These are phyloP conservation scores for Orchestia grillus DNA, from an alignment of 1,140 invertebrate species.

Conservation along the genomic window DNA sequence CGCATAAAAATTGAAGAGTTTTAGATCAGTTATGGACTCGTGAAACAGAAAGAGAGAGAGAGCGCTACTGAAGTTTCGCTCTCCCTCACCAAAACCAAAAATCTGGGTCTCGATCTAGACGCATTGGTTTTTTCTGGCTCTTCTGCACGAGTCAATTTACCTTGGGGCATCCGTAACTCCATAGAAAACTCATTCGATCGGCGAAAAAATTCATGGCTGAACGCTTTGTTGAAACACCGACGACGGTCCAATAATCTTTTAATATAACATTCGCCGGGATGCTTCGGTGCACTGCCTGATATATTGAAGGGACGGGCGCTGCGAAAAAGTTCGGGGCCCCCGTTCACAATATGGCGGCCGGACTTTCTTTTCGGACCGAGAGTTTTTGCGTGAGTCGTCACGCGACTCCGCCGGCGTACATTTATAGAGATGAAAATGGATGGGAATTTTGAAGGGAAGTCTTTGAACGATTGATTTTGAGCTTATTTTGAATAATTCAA, in stretches of 20 bases:
- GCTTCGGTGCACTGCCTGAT: not conserved
- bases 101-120: not conserved
- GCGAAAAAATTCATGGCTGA: not conserved
- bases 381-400: slow-evolving; percentile 18
- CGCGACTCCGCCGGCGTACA: slow-evolving; percentile 7
- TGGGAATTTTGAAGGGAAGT: not conserved
- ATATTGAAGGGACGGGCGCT: slow-evolving; percentile 31
- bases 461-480: not conserved
- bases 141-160: not conserved
- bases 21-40: too few species aligned
- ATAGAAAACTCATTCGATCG: slow-evolving; percentile 8
- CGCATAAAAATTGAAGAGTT: too few species aligned
- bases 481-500: not conserved
- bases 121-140: not conserved
- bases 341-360: not conserved
- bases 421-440: slow-evolving; percentile 26
- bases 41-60: too few species aligned
- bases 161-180: not conserved
- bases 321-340: not conserved
- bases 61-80: not conserved
- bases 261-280: slow-evolving; percentile 1
- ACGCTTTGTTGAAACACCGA: slow-evolving; percentile 8
- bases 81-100: not conserved
- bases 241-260: slow-evolving; percentile 56
- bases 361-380: slow-evolving; percentile 9